These are phyloP conservation scores for Rhyzopertha dominica DNA, from an alignment of 1,140 invertebrate genomes.

Conservation along the genomic window DNA sequence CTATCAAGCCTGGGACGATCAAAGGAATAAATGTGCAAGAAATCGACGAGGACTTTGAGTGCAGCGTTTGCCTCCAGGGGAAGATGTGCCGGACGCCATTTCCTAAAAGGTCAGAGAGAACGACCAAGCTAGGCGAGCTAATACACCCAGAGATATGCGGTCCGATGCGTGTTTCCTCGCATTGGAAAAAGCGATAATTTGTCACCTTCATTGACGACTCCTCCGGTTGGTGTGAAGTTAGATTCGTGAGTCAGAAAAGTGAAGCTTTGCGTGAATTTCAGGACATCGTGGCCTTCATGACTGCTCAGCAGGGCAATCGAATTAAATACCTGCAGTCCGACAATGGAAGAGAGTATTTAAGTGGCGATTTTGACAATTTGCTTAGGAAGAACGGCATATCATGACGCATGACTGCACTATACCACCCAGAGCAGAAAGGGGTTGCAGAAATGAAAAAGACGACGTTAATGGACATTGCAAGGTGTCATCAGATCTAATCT, in stretches of 20 bases:
- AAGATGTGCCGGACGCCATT: conserved; percentile 3
- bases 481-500: conserved; percentile 24
- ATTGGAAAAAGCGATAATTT: conserved; percentile 23
- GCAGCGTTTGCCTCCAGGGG: too few relatives aligned
- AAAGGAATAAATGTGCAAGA: too few relatives aligned
- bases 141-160: conserved; percentile 37
- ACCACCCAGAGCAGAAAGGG: conserved; percentile 43
- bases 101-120: background rate
- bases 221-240: conserved; percentile 31
- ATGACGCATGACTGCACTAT: conserved; percentile 24
- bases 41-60: too few relatives aligned
- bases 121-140: conserved; percentile 1
- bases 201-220: conserved; percentile 36
- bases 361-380: conserved; percentile 31
- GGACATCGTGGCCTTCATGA: conserved; percentile 15
- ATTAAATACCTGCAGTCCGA: too few relatives aligned
- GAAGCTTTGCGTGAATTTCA: conserved; percentile 29
- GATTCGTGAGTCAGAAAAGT: conserved; percentile 34
- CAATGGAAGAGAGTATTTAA: conserved; percentile 43
- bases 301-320: conserved; percentile 16
- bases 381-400: conserved; percentile 16
- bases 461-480: conserved; percentile 33
- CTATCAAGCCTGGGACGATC: too few relatives aligned
- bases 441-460: too few relatives aligned
- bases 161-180: conserved; percentile 25